Base-by-base conservation (phyloP, 2,797 vertebrate species). In the Platyrinchus mystaceus region DNA sequence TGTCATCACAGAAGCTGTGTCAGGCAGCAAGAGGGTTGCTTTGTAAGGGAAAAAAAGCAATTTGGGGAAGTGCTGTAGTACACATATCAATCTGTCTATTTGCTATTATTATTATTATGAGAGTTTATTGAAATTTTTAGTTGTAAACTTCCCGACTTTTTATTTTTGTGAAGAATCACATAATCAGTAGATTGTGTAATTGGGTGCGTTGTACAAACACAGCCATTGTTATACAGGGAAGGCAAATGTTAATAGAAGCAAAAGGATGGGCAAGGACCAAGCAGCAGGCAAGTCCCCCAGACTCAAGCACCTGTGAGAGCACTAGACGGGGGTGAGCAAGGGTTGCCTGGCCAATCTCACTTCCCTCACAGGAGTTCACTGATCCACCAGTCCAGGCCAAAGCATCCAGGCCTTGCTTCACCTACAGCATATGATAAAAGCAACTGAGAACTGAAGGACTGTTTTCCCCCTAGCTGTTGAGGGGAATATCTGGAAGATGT, bases 31-130 rank as follows among this genome's bases (percentile, higher is more conserved):
- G 52, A 15, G 23, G 5, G 7, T 46, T 92, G 78, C 71, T 77
- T 85, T 50, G 53, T 64, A 93, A 89, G 56, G 68, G 34, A 64
- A 86, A 95, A 63, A 95, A 90, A 85, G 71, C 76, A 94, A 93
- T 95, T 71, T 88, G 50, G n/a, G 53, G 68, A 95, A 93, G 90
- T 92, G 89, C 78, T 76, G 15, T 50, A 43, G 21, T 49, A 60
- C 46, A 78, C 73, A 55, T 50, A 92, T 85, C 84, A 94, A 89
- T 84, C 92, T 96, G 74, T 84, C 90, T 78, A 27, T 59, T 59
- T 1, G 19, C 53, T 84, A 46, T 84, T 91, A 86, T 84, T 84
- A n/a, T n/a, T n/a, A 73, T 78, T 10, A 67, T 78, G 21, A 93
- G 26, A 56, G 77, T 91, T 44, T 84, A 87, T 87, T 47, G 58